Evolutionary conservation across 2,113 vertebrate species (phyloP).

Genomic region (Nicator chloris): DNA sequence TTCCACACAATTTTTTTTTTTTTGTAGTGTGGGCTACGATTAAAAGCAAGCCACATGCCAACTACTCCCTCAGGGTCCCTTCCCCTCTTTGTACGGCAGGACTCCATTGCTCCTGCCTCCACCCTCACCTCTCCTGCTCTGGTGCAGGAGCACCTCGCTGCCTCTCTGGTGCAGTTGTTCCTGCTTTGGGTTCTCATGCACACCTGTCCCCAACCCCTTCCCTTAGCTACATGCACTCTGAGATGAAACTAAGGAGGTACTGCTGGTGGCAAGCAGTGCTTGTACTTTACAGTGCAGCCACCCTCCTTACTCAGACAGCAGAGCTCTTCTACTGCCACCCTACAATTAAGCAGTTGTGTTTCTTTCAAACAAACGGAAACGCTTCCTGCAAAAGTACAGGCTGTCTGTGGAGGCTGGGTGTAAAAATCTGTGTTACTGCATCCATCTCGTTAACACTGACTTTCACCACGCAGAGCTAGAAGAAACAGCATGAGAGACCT

Average conservation of each 20-base stretch:
- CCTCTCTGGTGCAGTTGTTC: background rate
- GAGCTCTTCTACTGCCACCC: background rate
- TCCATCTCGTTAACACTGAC: background rate
- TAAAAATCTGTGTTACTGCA: background rate
- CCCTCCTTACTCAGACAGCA: background rate
- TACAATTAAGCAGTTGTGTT: background rate
- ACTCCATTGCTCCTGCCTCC: background rate
- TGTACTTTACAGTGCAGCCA: background rate
- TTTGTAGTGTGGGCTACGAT: background rate
- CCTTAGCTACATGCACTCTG: background rate
- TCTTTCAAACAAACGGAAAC: background rate
- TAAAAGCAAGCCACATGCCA: background rate
- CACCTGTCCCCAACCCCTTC: rapidly evolving
- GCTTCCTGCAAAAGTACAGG: background rate
- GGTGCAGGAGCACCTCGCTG: too few species aligned
- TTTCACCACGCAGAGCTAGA: background rate
- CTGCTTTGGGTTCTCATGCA: background rate
- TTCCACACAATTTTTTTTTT: too few species aligned
- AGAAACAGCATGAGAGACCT: background rate
- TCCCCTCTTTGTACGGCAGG: background rate
- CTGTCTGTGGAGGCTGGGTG: background rate
- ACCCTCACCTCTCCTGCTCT: background rate
- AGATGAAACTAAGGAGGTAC: background rate
- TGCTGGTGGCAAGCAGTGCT: background rate
- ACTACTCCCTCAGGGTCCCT: background rate